A percentile compares a stretch with the other conserved stretches of the same genome.
Conservation (phyloP, 2,888 invertebrate species). For the Pterostichus niger region DNA sequence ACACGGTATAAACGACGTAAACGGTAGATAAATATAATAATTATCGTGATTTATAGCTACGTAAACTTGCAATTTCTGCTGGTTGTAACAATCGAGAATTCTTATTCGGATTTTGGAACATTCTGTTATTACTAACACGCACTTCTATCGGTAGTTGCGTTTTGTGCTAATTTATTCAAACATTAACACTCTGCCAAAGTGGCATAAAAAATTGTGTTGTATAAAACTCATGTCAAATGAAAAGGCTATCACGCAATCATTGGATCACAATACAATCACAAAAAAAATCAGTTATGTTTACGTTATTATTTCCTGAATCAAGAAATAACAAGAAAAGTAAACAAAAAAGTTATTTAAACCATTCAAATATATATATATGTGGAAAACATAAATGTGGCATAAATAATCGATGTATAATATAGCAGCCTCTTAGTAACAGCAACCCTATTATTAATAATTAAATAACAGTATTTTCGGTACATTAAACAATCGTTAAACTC, state of each 20-base stretch:
- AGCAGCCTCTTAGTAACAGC: too few relatives aligned
- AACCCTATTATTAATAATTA: background rate
- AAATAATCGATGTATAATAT: too few relatives aligned
- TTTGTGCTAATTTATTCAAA: constrained; percentile 25
- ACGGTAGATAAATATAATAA: constrained; percentile 53
- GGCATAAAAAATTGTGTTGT: background rate
- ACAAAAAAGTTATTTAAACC: too few relatives aligned
- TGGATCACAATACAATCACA: too few relatives aligned
- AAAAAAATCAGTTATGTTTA: too few relatives aligned
- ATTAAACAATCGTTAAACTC: background rate
- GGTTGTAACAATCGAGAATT: constrained; percentile 10
- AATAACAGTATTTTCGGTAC: constrained; percentile 5
- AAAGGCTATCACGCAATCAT: too few relatives aligned
- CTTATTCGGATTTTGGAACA: constrained; percentile 26
- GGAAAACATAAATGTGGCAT: background rate
- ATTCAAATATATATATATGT: too few relatives aligned
- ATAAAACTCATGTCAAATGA: background rate
- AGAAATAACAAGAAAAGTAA: too few relatives aligned
- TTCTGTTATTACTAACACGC: constrained; percentile 26
- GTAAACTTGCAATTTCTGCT: constrained; percentile 31
- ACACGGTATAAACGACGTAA: constrained; percentile 42
- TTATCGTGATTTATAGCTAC: constrained; percentile 39
- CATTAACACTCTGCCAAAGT: constrained; percentile 12
- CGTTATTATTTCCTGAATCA: too few relatives aligned
- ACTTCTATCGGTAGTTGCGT: constrained; percentile 6